Evolutionary conservation across 2,888 invertebrate species (phyloP).

Genomic region (Heliconius charithonia): DNA sequence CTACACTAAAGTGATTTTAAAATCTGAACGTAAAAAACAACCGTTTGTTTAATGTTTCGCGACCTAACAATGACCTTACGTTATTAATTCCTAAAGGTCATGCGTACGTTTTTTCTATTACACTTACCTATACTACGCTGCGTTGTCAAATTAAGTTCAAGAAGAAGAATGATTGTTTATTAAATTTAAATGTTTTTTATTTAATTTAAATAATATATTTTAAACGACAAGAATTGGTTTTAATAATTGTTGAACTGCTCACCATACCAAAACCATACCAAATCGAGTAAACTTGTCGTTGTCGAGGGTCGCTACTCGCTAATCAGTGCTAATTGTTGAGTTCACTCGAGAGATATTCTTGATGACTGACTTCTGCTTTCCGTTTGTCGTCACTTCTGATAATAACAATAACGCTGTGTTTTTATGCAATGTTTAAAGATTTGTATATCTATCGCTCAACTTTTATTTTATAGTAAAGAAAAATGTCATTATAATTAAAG

Average conservation of each 20-base stretch:
- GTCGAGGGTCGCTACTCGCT: neutral
- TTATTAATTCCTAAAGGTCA: slow-evolving; percentile 12
- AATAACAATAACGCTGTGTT: neutral
- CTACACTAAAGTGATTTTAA: neutral
- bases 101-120: neutral
- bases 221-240: neutral
- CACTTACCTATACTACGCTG: neutral
- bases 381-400: neutral
- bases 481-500: neutral
- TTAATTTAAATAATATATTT: neutral
- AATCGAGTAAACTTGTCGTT: slow-evolving; percentile 3
- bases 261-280: neutral
- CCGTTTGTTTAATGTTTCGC: neutral
- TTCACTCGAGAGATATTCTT: neutral
- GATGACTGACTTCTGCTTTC: neutral
- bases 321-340: neutral
- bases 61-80: neutral
- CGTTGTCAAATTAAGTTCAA: neutral
- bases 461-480: neutral
- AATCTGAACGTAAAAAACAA: neutral
- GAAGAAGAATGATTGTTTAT: neutral
- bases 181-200: neutral
- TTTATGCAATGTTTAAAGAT: neutral
- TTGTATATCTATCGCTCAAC: neutral
- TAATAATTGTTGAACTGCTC: neutral